These are phyloP conservation scores for Caenorhabditis uteleia DNA, from an alignment of 2,888 invertebrate genomes.

Conservation along the genomic window DNA sequence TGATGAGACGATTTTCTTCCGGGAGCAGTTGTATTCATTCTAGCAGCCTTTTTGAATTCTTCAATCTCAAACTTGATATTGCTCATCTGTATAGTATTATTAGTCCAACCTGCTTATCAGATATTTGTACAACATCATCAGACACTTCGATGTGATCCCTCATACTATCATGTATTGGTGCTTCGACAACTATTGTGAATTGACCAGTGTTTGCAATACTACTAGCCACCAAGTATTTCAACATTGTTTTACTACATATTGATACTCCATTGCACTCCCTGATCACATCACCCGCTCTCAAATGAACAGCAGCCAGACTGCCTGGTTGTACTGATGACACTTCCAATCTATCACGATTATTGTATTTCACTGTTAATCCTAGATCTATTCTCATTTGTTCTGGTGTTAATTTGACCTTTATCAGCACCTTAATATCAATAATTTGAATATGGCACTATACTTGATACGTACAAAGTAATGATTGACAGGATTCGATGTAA, in stretches of 20 bases:
- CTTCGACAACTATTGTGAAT: conserved; percentile 27
- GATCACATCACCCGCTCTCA: conserved; percentile 49
- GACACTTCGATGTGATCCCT: conserved; percentile 51
- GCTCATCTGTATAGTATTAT: conserved; percentile 3
- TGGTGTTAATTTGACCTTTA: conserved; percentile 22
- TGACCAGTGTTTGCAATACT: conserved; percentile 27
- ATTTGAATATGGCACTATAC: background rate
- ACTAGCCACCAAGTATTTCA: conserved; percentile 40
- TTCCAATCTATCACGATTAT: conserved; percentile 47
- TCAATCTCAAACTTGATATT: conserved; percentile 23
- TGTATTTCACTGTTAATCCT: conserved; percentile 46
- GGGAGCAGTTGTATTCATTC: conserved; percentile 9
- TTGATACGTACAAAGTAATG: conserved; percentile 33
- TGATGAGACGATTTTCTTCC: conserved; percentile 2
- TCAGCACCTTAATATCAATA: conserved; percentile 10
- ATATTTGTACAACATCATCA: conserved; percentile 51
- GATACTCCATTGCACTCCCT: conserved; percentile 45
- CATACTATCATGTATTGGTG: conserved; percentile 40
- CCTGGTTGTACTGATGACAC: conserved; percentile 38
- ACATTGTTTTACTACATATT: conserved; percentile 51
- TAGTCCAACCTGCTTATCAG: conserved; percentile 38
- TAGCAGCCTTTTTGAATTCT: conserved; percentile 27
- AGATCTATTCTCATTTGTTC: conserved; percentile 25
- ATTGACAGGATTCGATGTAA: conserved; percentile 51
- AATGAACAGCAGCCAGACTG: conserved; percentile 47